phyloP scores from a whole-genome alignment of 2,113 vertebrate species.

The Tinamus guttatus region DNA sequence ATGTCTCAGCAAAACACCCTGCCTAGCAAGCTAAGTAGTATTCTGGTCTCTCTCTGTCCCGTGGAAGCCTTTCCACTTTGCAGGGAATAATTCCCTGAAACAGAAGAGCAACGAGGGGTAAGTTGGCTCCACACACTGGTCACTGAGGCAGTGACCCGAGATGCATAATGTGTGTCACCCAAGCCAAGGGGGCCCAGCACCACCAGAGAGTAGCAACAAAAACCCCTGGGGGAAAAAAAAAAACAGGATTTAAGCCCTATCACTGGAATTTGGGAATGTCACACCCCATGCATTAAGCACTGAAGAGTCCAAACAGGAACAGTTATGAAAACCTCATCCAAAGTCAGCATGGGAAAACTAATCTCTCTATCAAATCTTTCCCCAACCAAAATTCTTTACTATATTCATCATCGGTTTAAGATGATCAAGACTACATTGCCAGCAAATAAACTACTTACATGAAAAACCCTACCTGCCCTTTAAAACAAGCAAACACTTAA shows the following conservation, averaged over 20 bases:
- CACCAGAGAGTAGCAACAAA: neutral
- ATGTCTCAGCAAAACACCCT: neutral
- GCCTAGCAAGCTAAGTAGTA: neutral
- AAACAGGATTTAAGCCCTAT: neutral
- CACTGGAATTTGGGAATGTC: neutral
- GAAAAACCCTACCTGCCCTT: neutral
- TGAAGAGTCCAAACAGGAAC: rapidly evolving
- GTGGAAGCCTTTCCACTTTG: neutral
- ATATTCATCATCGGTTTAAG: neutral
- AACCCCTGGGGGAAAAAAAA: rapidly evolving
- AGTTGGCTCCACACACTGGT: neutral
- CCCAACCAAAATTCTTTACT: neutral
- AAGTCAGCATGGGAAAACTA: rapidly evolving
- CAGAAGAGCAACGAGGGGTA: neutral
- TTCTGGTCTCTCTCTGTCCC: neutral
- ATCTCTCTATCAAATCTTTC: neutral
- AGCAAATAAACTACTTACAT: neutral
- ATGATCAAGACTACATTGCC: neutral
- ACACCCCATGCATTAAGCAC: neutral
- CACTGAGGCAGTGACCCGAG: neutral
- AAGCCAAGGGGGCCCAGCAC: neutral
- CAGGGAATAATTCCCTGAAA: neutral
- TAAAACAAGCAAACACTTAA: neutral
- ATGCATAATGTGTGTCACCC: neutral
- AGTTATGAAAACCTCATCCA: neutral